Conservation (phyloP, 2,113 vertebrate genomes). For the Coptodon rendalli region DNA sequence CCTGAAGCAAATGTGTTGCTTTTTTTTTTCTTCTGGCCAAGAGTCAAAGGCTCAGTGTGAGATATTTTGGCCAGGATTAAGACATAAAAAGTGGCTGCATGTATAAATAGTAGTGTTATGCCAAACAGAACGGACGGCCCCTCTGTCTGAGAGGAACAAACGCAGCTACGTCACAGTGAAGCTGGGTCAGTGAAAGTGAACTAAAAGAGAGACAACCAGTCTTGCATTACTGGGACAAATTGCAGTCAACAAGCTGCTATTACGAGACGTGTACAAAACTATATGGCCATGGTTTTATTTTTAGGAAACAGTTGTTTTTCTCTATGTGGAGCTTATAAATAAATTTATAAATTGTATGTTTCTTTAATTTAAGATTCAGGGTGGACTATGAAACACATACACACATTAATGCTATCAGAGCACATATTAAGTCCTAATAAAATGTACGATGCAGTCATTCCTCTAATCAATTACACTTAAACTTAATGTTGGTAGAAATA, state of each 20-base stretch:
- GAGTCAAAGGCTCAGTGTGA: conserved; percentile 31
- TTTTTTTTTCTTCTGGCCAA: conserved; percentile 32
- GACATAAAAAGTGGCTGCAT: conserved; percentile 29
- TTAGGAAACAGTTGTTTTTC: neutral
- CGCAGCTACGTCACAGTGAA: neutral
- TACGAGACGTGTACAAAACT: conserved; percentile 16
- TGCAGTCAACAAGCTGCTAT: conserved; percentile 11
- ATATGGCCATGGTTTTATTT: conserved; percentile 4
- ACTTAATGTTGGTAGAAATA: neutral
- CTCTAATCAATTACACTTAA: neutral
- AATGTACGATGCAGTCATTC: neutral
- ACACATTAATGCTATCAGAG: neutral
- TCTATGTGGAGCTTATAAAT: neutral
- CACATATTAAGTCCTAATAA: neutral
- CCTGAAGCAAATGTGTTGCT: conserved; percentile 4
- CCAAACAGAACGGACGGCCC: conserved; percentile 2
- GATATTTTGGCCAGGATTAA: conserved; percentile 41
- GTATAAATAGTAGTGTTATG: conserved; percentile 28
- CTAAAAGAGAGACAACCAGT: conserved; percentile 13
- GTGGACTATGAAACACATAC: neutral
- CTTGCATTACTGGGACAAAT: conserved; percentile 4
- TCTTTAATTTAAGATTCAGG: neutral
- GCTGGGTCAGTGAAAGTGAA: conserved; percentile 7
- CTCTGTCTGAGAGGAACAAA: conserved; percentile 6
- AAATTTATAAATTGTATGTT: neutral